Base-by-base conservation (phyloP, 2,888 invertebrate species). In the Drosophila silvestris region DNA sequence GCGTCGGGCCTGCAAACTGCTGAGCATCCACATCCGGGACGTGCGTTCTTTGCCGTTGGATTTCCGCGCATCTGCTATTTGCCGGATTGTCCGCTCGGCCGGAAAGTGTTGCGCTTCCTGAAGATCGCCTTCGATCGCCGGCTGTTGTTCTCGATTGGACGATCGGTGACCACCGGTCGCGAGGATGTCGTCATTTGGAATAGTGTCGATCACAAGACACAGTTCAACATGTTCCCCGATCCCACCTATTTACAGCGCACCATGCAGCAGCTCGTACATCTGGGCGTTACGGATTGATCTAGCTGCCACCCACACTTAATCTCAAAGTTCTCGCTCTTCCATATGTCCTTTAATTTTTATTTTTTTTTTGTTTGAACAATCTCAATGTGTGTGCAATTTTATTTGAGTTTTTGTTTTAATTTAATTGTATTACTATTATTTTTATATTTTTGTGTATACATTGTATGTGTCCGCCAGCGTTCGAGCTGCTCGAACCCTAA, bases 131-230 rank as follows among this genome's bases (percentile, higher is more conserved):
- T 98, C 95, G 96, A 97, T 91, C 95, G 97, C 22, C 95, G 97
- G 71, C 93, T 96, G 79, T 95, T 97, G 83, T 99, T 99, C 94
- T 96, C 97, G 0, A 96, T 99, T 79, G 96, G 97, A 65, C 95
- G 97, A 53, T 98, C 98, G 1, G 96, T 96, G 70, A 99, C 98
- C 0, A 98, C 98, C 0, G 98, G 98, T 0, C 96, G 97, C 83
- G 96, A 97, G 92, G 97, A 98, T 94, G 97, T 98, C 72, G 97
- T 98, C 65, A 96, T 97, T 54, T 99, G 99, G 99, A 97, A 97
- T 92, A 96, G 96, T 90, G 96, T 97, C 74, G 97, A 97, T 90
- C 97, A 97, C 92, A 97, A 97, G 93, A 97, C 97, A 70, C 96
- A 96, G 93, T 94, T 95, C 33, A 96, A 95, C 65, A 96, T 96